phyloP scores from a whole-genome alignment of 2,888 invertebrate genomes.

The Omphaloscelis lunosa region DNA sequence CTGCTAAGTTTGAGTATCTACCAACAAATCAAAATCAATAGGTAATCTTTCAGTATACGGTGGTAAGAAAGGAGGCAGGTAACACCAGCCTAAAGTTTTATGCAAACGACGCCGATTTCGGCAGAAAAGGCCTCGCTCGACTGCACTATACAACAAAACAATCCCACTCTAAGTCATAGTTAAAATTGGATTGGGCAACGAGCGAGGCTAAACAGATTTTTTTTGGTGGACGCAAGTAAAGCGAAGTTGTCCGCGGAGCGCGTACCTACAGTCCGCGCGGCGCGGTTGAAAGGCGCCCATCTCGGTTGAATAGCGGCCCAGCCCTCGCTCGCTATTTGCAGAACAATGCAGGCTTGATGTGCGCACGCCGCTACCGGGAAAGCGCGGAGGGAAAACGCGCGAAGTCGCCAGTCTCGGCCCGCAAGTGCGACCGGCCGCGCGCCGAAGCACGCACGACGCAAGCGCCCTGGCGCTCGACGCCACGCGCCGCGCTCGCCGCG shows the following conservation, averaged over 20 bases:
- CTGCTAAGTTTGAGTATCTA: neutral
- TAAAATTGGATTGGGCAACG: constrained; percentile 73
- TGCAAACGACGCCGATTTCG: neutral
- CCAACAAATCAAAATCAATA: neutral
- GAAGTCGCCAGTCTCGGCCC: constrained; percentile 85
- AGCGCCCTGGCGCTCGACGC: constrained; percentile 89
- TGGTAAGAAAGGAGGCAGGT: neutral
- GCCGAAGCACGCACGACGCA: constrained; percentile 83
- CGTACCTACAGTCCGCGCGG: constrained; percentile 75
- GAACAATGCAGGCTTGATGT: constrained; percentile 90
- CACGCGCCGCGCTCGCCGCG: constrained; percentile 87
- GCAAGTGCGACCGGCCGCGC: constrained; percentile 88
- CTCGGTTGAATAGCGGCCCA: constrained; percentile 83
- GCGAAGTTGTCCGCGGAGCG: constrained; percentile 73
- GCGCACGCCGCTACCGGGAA: constrained; percentile 89
- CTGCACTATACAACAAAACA: constrained; percentile 50
- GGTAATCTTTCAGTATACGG: neutral
- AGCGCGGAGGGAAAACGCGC: constrained; percentile 87
- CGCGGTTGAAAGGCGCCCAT: constrained; percentile 67
- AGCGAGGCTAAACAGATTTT: constrained; percentile 71
- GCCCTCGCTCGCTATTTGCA: constrained; percentile 88
- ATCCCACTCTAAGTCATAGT: constrained; percentile 50
- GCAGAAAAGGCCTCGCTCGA: constrained; percentile 10
- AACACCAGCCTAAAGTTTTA: neutral
- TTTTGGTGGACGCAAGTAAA: constrained; percentile 66